Percentiles rank a stretch among this genome's conserved stretches.
Conservation (phyloP, 2,113 vertebrate genomes). For the Camelus bactrianus region DNA sequence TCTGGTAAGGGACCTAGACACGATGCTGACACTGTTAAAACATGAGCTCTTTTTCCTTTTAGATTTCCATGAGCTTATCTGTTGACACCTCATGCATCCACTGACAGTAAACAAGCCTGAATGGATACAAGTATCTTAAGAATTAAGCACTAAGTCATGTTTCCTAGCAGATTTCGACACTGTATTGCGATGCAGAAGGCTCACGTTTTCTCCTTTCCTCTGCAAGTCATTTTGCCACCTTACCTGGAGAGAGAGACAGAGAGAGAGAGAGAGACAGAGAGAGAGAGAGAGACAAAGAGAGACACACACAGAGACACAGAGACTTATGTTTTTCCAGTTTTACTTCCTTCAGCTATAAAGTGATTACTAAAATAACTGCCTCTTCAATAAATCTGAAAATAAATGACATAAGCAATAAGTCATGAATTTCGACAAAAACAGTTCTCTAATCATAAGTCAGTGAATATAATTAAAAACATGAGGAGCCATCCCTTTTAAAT, state of each 20-base stretch:
- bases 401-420: conserved; percentile 41
- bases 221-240: background rate
- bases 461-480: conserved; percentile 54
- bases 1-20: background rate
- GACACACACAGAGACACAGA: background rate
- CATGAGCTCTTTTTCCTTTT: background rate
- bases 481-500: background rate
- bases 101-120: background rate
- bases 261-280: background rate
- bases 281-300: background rate
- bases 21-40: background rate
- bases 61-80: background rate
- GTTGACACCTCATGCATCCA: background rate
- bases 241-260: background rate
- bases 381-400: conserved; percentile 49
- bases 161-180: background rate
- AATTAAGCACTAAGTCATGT: background rate
- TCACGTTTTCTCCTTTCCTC: background rate
- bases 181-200: background rate
- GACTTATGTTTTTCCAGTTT: background rate
- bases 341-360: conserved; percentile 9
- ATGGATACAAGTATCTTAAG: background rate
- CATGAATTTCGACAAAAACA: conserved; percentile 51
- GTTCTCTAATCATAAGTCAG: conserved; percentile 33
- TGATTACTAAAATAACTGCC: conserved; percentile 40